Base-by-base conservation (phyloP, 2,888 invertebrate genomes). In the Ferrisia virgata region DNA sequence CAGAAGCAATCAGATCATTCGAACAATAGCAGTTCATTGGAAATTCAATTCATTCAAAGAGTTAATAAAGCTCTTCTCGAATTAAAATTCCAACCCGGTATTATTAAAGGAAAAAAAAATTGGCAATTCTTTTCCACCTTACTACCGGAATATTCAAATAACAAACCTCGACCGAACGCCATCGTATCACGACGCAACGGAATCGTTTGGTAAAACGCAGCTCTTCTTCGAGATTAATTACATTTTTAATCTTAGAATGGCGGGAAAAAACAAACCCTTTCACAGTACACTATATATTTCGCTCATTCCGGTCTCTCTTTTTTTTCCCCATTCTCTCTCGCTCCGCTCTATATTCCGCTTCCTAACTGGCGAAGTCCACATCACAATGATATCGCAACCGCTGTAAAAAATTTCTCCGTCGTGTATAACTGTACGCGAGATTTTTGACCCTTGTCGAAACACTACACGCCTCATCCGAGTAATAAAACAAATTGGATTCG, bases 401-500 rank as follows among this genome's bases (percentile, higher is more conserved):
- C 3, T 64, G 9, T 25, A 64, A 64, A 64, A 64, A 64, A 64
- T 25, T 64, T 64, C 58, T 64, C 11, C 28, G 58, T 28, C 58
- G 22, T 64, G 15, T 43, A 3, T 64, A 64, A 64, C 58, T 11
- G 25, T 64, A 25, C 25, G 13, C 58, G 58, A 22, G 58, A 64
- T 64, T 64, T 64, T 64, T 64, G 58, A 64, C 58, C 58, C 58
- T 64, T 64, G 58, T 64, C 58, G 58, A 64, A 64, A 64, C 58
- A 64, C 58, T 64, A 64, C 28, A 64, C 58, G 58, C 58, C 58
- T 64, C 58, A 64, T 64, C 58, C 58, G 58, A 22, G 58, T 64
- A 64, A 64, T 64, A 64, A 64, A 64, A 64, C 58, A 64, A 64
- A 64, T 64, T 64, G 58, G 58, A 64, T 64, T 64, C 58, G 58